These are phyloP conservation scores for Micropterix aruncella DNA, from an alignment of 2,888 invertebrate genomes.

Conservation along the genomic window DNA sequence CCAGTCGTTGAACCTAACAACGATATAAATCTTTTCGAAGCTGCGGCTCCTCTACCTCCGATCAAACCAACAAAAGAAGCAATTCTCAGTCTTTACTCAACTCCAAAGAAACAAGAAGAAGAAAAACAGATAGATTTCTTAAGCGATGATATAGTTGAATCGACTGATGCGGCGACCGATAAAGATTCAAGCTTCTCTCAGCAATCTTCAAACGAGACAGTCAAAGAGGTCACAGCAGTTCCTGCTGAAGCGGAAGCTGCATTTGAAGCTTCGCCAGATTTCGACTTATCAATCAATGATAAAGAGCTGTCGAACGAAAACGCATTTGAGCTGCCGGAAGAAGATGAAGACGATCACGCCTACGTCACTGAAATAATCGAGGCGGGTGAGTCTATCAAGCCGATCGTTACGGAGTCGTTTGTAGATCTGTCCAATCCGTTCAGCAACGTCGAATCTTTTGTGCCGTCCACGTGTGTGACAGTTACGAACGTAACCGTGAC, in stretches of 20 bases:
- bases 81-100: slow-evolving; percentile 42
- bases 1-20: slow-evolving; percentile 18
- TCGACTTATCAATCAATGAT: background rate
- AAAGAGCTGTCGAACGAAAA: background rate
- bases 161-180: background rate
- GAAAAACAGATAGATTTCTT: slow-evolving; percentile 39
- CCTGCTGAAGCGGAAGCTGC: background rate
- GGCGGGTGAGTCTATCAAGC: background rate
- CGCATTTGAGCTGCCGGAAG: background rate
- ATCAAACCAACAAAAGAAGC: slow-evolving; percentile 41
- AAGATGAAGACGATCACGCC: background rate
- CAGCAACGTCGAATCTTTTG: background rate
- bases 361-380: background rate
- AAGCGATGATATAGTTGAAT: slow-evolving; percentile 38
- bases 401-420: background rate
- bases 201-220: background rate
- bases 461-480: background rate
- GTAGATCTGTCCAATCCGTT: background rate
- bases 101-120: slow-evolving; percentile 24
- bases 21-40: slow-evolving; percentile 43
- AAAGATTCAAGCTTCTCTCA: background rate
- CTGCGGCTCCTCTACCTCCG: slow-evolving; percentile 33
- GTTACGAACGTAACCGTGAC: slow-evolving; percentile 6
- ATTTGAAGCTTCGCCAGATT: background rate
- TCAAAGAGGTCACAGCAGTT: background rate